Evolutionary conservation across 2,113 vertebrate genomes (phyloP).

Genomic region (Furnarius figulus): DNA sequence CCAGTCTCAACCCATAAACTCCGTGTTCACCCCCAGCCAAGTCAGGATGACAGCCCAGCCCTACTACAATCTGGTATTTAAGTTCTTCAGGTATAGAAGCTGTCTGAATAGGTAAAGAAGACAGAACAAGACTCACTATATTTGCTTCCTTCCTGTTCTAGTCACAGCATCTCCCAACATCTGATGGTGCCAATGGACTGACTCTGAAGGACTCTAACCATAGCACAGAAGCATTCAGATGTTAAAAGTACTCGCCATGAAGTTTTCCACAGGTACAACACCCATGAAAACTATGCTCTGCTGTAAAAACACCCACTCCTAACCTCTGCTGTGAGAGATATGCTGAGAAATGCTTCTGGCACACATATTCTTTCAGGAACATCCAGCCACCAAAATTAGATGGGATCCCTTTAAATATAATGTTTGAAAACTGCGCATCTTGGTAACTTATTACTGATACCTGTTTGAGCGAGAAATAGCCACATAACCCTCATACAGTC

Average conservation of each 20-base stretch:
- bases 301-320: neutral
- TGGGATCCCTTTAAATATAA: rapidly evolving
- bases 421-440: neutral
- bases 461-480: neutral
- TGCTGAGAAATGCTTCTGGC: neutral
- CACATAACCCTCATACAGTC: neutral
- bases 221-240: neutral
- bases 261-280: neutral
- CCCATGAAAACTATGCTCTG: neutral
- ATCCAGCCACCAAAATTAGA: neutral
- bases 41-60: neutral
- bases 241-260: neutral
- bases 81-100: neutral
- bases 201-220: neutral
- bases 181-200: neutral
- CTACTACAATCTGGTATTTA: neutral
- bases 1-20: neutral
- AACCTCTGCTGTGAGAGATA: neutral
- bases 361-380: neutral
- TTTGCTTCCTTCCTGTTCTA: neutral
- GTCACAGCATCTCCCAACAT: neutral
- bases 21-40: too few species aligned
- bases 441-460: neutral
- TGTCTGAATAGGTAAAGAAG: neutral
- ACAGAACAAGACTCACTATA: neutral